Evolutionary conservation across 2,888 invertebrate genomes (phyloP).

Genomic region (Branchellion lobata): DNA sequence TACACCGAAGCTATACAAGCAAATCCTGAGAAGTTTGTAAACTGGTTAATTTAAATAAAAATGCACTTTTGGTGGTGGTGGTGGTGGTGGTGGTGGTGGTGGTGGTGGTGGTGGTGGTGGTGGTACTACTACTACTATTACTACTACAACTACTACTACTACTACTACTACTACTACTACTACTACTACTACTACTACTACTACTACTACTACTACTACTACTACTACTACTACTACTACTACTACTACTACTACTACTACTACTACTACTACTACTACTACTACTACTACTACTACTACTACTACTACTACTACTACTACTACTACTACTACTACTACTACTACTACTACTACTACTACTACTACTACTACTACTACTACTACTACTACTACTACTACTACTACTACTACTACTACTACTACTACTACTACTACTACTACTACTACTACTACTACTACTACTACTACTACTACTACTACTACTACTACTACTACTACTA

Average conservation of each 20-base stretch:
- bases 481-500: too few species aligned
- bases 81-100: background rate
- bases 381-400: too few species aligned
- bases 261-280: background rate
- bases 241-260: background rate
- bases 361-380: too few species aligned
- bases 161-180: slow-evolving; percentile 23
- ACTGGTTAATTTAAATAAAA: too few species aligned
- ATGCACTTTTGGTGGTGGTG: too few species aligned
- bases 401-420: too few species aligned
- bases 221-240: background rate
- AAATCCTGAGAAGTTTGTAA: too few species aligned
- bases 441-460: too few species aligned
- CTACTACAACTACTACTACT: slow-evolving; percentile 20
- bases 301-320: background rate
- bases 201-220: background rate
- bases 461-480: too few species aligned
- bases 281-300: background rate
- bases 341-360: too few species aligned
- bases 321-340: background rate
- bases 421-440: too few species aligned
- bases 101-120: background rate
- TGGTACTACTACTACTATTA: slow-evolving; percentile 11
- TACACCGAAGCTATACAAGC: too few species aligned
- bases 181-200: slow-evolving; percentile 10